Conservation (phyloP, 2,113 vertebrate species). For the Ovis aries region ARS-UI_Ramb_v3.0 NC_056068.1:18004501-18005000, state of each 20-base stretch:
- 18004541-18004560: not conserved
- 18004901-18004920: not conserved
- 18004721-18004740: not conserved
- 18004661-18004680: not conserved
- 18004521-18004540: not conserved
- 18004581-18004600: not conserved
- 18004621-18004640: not conserved
- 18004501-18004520: not conserved
- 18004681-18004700: not conserved
- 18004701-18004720: not conserved
- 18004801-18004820: conserved; percentile 25
- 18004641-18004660: not conserved
- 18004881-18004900: not conserved
- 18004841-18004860: not conserved
- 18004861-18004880: not conserved
- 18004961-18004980: not conserved
- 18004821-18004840: not conserved
- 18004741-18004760: not conserved
- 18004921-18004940: not conserved
- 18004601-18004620: not conserved
- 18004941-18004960: not conserved
- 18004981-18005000: not conserved
- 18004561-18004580: not conserved
- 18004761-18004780: not conserved
- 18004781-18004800: not conserved